These are phyloP conservation scores for Portevinia maculata DNA, from an alignment of 2,888 invertebrate genomes.

Conservation along the genomic window DNA sequence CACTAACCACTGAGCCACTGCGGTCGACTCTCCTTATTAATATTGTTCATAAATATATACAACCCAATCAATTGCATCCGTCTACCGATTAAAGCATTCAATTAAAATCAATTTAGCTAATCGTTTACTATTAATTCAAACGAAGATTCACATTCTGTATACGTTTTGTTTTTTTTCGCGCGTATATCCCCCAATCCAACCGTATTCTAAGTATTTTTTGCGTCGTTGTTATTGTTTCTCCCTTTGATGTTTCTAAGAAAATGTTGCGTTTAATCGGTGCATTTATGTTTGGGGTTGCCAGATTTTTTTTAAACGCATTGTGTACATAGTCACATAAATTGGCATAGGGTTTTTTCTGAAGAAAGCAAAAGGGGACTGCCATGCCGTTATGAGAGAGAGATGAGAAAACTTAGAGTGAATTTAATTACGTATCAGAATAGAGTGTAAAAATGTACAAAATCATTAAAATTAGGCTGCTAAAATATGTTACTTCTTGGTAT, in stretches of 20 bases:
- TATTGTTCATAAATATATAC: constrained; percentile 34
- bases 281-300: constrained; percentile 45
- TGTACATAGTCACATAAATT: background rate
- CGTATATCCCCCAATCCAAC: constrained; percentile 24
- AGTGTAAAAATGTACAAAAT: too few relatives aligned
- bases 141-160: constrained; percentile 31
- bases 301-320: background rate
- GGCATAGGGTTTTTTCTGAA: too few relatives aligned
- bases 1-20: too few relatives aligned
- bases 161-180: constrained; percentile 64
- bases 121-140: constrained; percentile 78
- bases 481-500: too few relatives aligned
- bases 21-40: background rate
- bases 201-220: constrained; percentile 9
- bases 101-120: constrained; percentile 82
- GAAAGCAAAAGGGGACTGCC: too few relatives aligned
- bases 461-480: too few relatives aligned
- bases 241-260: constrained; percentile 69
- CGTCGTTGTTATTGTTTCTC: background rate
- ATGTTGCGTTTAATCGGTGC: constrained; percentile 32
- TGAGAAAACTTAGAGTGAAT: too few relatives aligned
- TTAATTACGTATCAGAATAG: too few relatives aligned
- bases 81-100: constrained; percentile 76
- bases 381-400: too few relatives aligned
- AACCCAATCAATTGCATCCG: constrained; percentile 68